Evolutionary conservation across 2,888 invertebrate genomes (phyloP), one percentile per base, ranked within the genome.

Genomic region (Andrena trimmerana): DNA sequence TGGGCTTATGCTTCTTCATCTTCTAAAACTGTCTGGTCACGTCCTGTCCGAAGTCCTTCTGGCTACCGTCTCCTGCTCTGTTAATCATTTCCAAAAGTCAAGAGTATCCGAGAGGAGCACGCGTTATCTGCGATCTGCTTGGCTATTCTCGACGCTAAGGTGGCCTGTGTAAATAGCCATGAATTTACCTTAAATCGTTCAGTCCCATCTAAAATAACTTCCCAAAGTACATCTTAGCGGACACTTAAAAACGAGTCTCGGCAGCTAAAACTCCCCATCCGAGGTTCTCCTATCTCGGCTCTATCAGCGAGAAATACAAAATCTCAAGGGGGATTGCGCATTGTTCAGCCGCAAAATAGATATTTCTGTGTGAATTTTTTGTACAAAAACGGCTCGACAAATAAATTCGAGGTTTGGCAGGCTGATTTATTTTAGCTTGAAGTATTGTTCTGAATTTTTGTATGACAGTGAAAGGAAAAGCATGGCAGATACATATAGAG

Each of bases 11-110:
- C 67, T 80, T 36, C 62, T 60, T 24, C 52, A 42, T 74, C 88
- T 85, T 89, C 77, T 24, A 86, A 92, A 92, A 91, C 69, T 89
- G 90, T 86, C 87, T 65, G 81, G 92, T 92, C 92, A 92, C 90
- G 90, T 92, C 91, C 92, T 89, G 90, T 66, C 85, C 42, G 50
- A 57, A 69, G 63, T 78, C 71, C 78, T 81, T 62, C 77, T 52
- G 63, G 50, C 78, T 73, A 80, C 80, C 77, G 83, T 83, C 80
- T 72, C 50, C 29, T 27, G 6, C n/a, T 76, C 50, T 29, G 20
- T 31, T 24, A 31, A 66, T 78, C 79, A 73, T 70, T 83, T 70
- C 59, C 48, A 48, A n/a, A 63, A 50, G 68, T 59, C 63, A 48
- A 13, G 13, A 65, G 60, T 74, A 24, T 62, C 63, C 50, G 33